Conservation (phyloP, 2,888 invertebrate genomes). For the Diarsia rubi region DNA sequence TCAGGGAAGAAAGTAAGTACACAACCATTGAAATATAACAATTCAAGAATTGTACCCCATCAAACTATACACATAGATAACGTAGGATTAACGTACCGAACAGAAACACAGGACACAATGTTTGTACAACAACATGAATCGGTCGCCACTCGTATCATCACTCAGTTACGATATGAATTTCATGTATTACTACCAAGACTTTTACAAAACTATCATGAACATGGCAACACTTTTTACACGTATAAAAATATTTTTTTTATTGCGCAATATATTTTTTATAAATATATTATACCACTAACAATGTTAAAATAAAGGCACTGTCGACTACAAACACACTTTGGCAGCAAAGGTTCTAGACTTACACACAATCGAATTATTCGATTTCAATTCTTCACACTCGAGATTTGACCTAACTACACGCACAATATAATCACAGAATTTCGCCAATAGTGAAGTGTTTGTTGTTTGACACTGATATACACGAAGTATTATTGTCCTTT, state of each 20-base stretch:
- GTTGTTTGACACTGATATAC: constrained; percentile 85
- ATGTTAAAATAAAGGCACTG: constrained; percentile 88
- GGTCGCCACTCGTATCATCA: constrained; percentile 58
- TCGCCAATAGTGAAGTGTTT: constrained; percentile 89
- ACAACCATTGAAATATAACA: constrained; percentile 85
- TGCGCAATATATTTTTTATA: constrained; percentile 88
- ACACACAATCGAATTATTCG: constrained; percentile 76
- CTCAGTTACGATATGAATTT: constrained; percentile 66
- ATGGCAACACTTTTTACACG: constrained; percentile 90
- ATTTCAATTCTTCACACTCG: constrained; percentile 77
- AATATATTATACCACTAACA: constrained; percentile 87
- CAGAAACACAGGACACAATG: constrained; percentile 64
- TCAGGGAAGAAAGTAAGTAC: constrained; percentile 84
- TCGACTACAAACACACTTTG: constrained; percentile 91
- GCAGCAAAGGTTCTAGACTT: constrained; percentile 88
- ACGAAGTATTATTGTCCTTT: constrained; percentile 81
- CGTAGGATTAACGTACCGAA: constrained; percentile 58
- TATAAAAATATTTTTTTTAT: constrained; percentile 89
- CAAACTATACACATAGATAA: constrained; percentile 60
- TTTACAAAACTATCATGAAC: constrained; percentile 87
- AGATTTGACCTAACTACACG: constrained; percentile 78
- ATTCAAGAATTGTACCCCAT: constrained; percentile 77
- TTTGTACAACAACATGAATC: constrained; percentile 68
- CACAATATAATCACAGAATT: constrained; percentile 88
- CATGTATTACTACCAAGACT: constrained; percentile 75